phyloP scores from a whole-genome alignment of 2,797 vertebrate species.

The Clarias platycephalus region DNA sequence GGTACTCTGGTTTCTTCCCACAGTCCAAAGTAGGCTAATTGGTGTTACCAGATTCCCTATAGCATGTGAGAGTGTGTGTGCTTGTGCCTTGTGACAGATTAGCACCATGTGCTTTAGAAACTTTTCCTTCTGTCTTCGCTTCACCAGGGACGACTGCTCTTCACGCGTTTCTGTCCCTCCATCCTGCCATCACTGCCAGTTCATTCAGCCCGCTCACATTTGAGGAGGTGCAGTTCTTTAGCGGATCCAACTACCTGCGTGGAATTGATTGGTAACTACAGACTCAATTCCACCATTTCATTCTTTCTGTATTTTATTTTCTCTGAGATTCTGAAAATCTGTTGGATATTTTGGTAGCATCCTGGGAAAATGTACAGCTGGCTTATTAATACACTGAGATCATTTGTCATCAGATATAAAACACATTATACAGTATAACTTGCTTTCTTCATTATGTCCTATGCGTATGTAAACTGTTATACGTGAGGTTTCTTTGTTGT shows the following conservation, averaged over 20 bases:
- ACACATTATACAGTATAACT: background rate
- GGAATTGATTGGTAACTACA: constrained; percentile 92
- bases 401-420: no score
- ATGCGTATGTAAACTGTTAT: background rate
- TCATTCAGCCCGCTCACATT: constrained; percentile 89
- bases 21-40: no score
- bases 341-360: background rate
- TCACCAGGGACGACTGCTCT: constrained; percentile 87
- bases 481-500: background rate
- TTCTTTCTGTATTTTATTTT: background rate
- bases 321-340: background rate
- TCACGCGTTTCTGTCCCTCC: constrained; percentile 92
- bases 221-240: constrained; percentile 98
- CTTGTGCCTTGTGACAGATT: no score
- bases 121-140: background rate
- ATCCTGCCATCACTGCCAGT: constrained; percentile 92
- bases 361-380: background rate
- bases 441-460: background rate
- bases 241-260: constrained; percentile 86
- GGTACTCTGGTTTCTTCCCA: no score
- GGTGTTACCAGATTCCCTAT: no score
- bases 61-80: no score
- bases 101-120: no score
- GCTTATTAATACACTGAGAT: background rate
- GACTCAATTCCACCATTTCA: background rate